phyloP scores from a whole-genome alignment of 2,113 vertebrate genomes.

The Arizona elegans region DNA sequence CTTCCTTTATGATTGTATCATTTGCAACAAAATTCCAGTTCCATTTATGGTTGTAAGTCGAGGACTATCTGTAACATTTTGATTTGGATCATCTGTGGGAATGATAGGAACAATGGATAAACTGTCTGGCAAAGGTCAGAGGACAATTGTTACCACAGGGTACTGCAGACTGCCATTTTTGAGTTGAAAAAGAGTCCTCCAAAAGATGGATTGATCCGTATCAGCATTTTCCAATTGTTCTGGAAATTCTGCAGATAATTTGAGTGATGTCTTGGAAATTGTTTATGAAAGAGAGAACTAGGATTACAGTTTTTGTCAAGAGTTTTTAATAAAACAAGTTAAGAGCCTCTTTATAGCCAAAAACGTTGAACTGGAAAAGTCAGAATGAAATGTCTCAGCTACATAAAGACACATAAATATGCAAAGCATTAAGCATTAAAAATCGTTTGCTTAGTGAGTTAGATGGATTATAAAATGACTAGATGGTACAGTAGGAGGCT shows the following conservation, averaged over 20 bases:
- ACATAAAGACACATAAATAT: background rate
- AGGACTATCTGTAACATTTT: background rate
- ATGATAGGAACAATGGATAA: background rate
- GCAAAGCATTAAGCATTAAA: background rate
- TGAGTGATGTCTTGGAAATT: background rate
- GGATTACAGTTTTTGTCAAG: background rate
- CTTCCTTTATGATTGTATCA: background rate
- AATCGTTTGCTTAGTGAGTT: constrained; percentile 11
- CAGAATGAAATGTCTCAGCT: fast-evolving
- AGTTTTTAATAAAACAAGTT: background rate
- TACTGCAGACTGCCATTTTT: too few relatives aligned
- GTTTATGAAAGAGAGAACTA: background rate
- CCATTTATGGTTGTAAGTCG: background rate
- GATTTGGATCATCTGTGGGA: background rate
- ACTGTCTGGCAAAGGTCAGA: background rate
- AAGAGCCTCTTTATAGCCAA: fast-evolving
- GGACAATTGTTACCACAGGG: background rate
- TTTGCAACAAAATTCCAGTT: background rate
- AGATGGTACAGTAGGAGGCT: constrained; percentile 4
- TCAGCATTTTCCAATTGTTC: background rate
- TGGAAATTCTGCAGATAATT: background rate
- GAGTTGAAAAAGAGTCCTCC: background rate
- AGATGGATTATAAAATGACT: constrained; percentile 16
- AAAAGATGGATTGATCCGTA: background rate
- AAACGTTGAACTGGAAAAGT: background rate